These are phyloP conservation scores for Scaptomyza reducta DNA, from an alignment of 2,888 invertebrate species.

Conservation along the genomic window DNA sequence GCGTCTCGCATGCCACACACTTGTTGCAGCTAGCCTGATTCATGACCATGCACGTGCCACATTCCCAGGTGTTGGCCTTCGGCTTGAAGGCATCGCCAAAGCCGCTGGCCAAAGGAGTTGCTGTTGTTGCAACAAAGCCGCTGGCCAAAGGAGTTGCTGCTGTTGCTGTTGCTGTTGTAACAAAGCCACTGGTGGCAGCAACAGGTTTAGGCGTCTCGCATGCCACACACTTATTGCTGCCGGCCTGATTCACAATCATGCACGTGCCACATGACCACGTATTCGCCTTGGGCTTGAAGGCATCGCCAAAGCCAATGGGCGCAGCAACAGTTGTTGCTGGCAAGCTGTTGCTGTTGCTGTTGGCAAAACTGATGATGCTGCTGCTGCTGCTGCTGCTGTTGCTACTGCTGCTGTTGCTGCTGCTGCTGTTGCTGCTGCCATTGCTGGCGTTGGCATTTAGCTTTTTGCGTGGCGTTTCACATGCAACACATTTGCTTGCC, in stretches of 20 bases:
- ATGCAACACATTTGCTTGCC: constrained; percentile 85
- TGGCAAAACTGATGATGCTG: constrained; percentile 7
- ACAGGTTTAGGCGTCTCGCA: constrained; percentile 85
- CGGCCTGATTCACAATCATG: constrained; percentile 85
- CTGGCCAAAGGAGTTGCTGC: not conserved
- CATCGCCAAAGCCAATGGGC: constrained; percentile 77
- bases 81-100: constrained; percentile 85
- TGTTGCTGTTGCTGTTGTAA: no score
- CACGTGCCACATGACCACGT: constrained; percentile 87
- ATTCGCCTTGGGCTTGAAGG: constrained; percentile 85
- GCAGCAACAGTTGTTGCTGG: not conserved
- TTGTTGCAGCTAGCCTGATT: constrained; percentile 84
- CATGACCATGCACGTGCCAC: constrained; percentile 86
- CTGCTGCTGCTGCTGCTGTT: not conserved
- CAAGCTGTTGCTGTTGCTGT: constrained; percentile 15
- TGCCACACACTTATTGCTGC: constrained; percentile 85
- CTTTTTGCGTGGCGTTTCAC: constrained; percentile 84
- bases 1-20: constrained; percentile 86
- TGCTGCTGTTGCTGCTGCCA: constrained; percentile 3
- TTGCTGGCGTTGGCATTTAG: constrained; percentile 1
- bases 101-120: constrained; percentile 1
- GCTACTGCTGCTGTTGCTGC: constrained; percentile 3
- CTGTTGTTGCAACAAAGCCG: constrained; percentile 76
- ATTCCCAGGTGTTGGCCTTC: constrained; percentile 86
- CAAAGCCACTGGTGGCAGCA: constrained; percentile 64